Evolutionary conservation across 2,888 invertebrate genomes (phyloP).

Genomic region (Luffia ferchaultella): DNA sequence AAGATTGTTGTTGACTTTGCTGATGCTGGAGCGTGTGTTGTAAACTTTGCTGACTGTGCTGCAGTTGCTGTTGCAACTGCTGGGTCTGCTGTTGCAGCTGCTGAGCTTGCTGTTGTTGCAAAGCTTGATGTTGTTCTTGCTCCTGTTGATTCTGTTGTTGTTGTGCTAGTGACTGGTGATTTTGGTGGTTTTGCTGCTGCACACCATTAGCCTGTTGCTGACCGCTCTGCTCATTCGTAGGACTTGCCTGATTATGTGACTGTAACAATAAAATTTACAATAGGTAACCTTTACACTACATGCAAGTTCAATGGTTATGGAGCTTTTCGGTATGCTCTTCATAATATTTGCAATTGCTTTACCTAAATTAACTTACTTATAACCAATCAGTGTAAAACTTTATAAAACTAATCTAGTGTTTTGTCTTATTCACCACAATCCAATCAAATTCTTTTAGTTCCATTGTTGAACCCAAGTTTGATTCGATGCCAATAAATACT

Average conservation of each 20-base stretch:
- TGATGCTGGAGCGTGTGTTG: slow-evolving; percentile 21
- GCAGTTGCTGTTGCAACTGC: slow-evolving; percentile 30
- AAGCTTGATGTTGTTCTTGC: slow-evolving; percentile 47
- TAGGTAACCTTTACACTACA: too few relatives aligned
- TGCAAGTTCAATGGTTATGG: too few relatives aligned
- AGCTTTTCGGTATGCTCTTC: too few relatives aligned
- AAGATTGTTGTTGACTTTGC: slow-evolving; percentile 16
- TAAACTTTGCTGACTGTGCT: slow-evolving; percentile 31
- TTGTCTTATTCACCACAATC: too few relatives aligned
- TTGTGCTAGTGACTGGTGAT: slow-evolving; percentile 36
- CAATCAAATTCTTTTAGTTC: too few relatives aligned
- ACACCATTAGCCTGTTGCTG: slow-evolving; percentile 55
- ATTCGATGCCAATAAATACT: too few relatives aligned
- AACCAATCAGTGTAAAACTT: too few relatives aligned
- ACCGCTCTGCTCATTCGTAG: slow-evolving; percentile 48
- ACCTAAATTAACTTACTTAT: too few relatives aligned
- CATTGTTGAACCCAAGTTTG: too few relatives aligned
- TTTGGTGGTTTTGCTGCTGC: slow-evolving; percentile 25
- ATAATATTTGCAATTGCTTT: too few relatives aligned
- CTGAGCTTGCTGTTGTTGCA: slow-evolving; percentile 47
- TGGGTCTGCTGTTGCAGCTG: slow-evolving; percentile 50
- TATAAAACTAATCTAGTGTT: too few relatives aligned
- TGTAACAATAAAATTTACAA: slow-evolving; percentile 41
- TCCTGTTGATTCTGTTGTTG: slow-evolving; percentile 43
- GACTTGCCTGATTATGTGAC: slow-evolving; percentile 59